Percentiles rank a stretch among this genome's conserved stretches.
Conservation (phyloP, 2,113 vertebrate genomes). For the Casuarius casuarius region DNA sequence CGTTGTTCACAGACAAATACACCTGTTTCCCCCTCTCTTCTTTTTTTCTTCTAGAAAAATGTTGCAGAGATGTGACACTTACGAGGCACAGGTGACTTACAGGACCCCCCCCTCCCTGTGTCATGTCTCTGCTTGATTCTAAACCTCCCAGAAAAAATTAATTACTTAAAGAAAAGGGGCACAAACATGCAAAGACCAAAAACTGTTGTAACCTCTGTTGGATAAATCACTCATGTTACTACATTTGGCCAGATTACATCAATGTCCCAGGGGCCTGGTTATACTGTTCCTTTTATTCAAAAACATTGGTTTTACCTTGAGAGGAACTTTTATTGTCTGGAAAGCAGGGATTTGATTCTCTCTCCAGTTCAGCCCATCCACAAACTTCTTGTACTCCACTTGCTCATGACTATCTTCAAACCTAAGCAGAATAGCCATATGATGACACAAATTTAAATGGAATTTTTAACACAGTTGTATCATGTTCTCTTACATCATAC, state of each 20-base stretch:
- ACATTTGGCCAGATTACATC: not conserved
- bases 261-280: not conserved
- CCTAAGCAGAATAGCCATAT: conserved; percentile 64
- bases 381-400: conserved; percentile 83
- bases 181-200: not conserved
- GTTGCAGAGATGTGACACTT: not conserved
- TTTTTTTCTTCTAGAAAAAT: not conserved
- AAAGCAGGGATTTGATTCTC: conserved; percentile 71
- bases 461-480: not conserved
- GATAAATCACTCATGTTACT: not conserved
- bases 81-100: not conserved
- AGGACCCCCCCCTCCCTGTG: rapidly evolving
- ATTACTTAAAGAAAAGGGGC: not conserved
- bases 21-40: not conserved
- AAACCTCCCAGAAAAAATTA: not conserved
- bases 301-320: conserved; percentile 77
- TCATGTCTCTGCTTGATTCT: not conserved
- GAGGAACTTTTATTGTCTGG: not conserved
- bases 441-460: conserved; percentile 2
- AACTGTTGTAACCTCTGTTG: not conserved
- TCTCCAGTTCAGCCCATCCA: conserved; percentile 86
- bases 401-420: conserved; percentile 78
- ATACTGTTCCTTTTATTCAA: not conserved
- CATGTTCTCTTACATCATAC: not conserved
- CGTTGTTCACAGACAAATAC: not conserved